Percentiles rank a stretch among this genome's conserved stretches.
Conservation (phyloP, 2,113 vertebrate species). For the western clawed frog (Xenopus tropicalis) region DNA sequence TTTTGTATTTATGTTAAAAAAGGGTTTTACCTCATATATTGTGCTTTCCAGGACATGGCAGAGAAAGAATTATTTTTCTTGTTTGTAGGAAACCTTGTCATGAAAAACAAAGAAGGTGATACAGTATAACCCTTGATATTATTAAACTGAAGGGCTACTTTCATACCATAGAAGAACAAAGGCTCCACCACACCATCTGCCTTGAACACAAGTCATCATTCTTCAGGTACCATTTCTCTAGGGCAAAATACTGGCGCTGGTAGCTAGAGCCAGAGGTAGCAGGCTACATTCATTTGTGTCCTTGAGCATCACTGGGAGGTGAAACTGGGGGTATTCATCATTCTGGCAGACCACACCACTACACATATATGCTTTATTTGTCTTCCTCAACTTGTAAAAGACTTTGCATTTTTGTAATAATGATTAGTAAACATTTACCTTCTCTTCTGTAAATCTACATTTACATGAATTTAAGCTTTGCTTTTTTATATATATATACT, state of each 20-base stretch:
- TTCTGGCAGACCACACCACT: slow-evolving; percentile 33
- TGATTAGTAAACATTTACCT: too few relatives aligned
- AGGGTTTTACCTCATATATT: too few relatives aligned
- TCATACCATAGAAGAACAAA: slow-evolving; percentile 28
- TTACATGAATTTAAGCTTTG: too few relatives aligned
- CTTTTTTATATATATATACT: too few relatives aligned
- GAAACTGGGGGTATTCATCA: slow-evolving; percentile 30
- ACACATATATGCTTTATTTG: slow-evolving; percentile 28
- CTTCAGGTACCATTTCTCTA: slow-evolving; percentile 35
- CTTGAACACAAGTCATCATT: slow-evolving; percentile 30
- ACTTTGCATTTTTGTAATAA: too few relatives aligned
- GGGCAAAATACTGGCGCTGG: slow-evolving; percentile 29
- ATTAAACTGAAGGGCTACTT: slow-evolving; percentile 12
- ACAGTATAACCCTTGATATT: too few relatives aligned
- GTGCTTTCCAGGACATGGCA: too few relatives aligned
- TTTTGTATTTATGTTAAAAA: too few relatives aligned
- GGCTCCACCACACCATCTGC: slow-evolving; percentile 32
- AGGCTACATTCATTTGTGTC: slow-evolving; percentile 32
- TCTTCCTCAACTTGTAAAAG: slow-evolving; percentile 14
- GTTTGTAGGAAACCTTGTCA: too few relatives aligned
- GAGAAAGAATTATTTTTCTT: too few relatives aligned
- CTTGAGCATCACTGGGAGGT: slow-evolving; percentile 38
- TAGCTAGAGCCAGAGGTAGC: slow-evolving; percentile 15
- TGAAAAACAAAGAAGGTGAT: too few relatives aligned
- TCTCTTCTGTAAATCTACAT: too few relatives aligned